A percentile compares a stretch with the other conserved stretches of the same genome.
Evolutionary conservation across 2,113 vertebrate species (phyloP).

Genomic region (Lagenorhynchus albirostris): DNA sequence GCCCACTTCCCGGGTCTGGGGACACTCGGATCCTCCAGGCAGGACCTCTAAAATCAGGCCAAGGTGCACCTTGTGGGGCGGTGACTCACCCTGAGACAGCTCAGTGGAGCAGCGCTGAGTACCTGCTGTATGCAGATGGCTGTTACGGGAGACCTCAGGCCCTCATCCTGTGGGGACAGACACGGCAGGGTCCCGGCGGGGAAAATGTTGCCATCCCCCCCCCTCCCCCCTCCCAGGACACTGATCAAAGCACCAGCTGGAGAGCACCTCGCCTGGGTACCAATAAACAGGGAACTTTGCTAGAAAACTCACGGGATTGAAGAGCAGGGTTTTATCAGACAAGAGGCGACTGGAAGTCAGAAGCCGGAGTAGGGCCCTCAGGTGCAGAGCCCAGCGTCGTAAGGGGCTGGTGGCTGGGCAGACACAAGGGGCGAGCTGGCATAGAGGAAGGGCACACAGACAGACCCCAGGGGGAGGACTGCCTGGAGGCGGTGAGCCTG

Average conservation of each 20-base stretch:
- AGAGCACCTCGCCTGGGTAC: neutral
- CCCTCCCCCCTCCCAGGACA: neutral
- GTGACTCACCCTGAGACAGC: rapidly evolving
- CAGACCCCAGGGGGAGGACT: neutral
- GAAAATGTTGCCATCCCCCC: too few species aligned
- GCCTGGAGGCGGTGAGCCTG: neutral
- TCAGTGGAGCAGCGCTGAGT: neutral
- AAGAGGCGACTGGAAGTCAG: rapidly evolving
- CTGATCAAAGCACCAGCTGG: neutral
- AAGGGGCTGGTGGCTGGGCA: neutral
- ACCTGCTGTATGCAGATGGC: neutral
- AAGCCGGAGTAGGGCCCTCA: rapidly evolving
- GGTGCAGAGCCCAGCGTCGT: neutral
- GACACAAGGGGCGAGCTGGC: neutral
- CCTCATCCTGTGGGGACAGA: too few species aligned
- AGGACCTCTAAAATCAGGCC: neutral
- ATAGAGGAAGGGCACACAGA: neutral
- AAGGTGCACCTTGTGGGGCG: rapidly evolving
- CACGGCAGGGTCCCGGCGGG: neutral
- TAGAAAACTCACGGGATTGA: too few species aligned
- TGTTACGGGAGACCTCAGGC: too few species aligned
- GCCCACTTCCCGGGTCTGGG: neutral
- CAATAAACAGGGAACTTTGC: neutral
- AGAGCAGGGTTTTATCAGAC: neutral
- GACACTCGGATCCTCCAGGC: neutral